These are phyloP conservation scores for Drosophila pseudoobscura DNA, from an alignment of 1,140 invertebrate genomes.

Conservation along the genomic window DNA sequence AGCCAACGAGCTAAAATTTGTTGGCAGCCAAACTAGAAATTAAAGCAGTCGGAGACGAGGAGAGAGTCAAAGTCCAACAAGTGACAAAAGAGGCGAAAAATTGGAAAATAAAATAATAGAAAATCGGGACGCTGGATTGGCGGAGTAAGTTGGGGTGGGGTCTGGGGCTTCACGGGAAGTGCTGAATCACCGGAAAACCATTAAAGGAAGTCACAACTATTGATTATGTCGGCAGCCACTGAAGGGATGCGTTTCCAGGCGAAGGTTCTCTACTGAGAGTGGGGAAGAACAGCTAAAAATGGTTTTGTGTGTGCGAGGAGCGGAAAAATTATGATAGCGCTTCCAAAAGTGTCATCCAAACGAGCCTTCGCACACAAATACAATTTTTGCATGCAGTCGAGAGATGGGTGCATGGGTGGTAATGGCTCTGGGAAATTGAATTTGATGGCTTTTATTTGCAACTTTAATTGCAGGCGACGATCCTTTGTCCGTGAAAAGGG, in stretches of 20 bases:
- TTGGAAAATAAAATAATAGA: constrained; percentile 28
- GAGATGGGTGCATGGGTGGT: no score
- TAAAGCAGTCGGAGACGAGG: constrained; percentile 12
- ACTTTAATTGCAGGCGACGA: constrained; percentile 50
- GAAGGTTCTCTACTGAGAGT: neutral
- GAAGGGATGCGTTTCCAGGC: constrained; percentile 7
- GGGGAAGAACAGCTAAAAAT: constrained; percentile 47
- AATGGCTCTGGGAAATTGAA: constrained; percentile 41
- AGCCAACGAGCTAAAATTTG: constrained; percentile 39
- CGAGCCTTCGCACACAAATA: constrained; percentile 34
- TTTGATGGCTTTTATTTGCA: constrained; percentile 61
- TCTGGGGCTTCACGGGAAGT: constrained; percentile 29
- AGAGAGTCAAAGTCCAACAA: constrained; percentile 45
- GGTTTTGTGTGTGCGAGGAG: constrained; percentile 58
- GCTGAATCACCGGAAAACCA: constrained; percentile 75
- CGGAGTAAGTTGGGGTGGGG: no score
- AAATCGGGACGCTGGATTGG: neutral
- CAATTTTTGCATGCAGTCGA: constrained; percentile 44
- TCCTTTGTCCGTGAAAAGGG: no score
- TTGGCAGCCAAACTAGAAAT: constrained; percentile 23
- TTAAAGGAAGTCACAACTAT: constrained; percentile 76
- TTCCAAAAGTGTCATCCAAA: constrained; percentile 12
- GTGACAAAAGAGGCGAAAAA: constrained; percentile 47
- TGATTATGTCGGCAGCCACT: constrained; percentile 56
- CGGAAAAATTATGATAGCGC: constrained; percentile 63